Base-by-base conservation (phyloP, 2,888 invertebrate genomes). In the Lasioglossum marginatum region DNA sequence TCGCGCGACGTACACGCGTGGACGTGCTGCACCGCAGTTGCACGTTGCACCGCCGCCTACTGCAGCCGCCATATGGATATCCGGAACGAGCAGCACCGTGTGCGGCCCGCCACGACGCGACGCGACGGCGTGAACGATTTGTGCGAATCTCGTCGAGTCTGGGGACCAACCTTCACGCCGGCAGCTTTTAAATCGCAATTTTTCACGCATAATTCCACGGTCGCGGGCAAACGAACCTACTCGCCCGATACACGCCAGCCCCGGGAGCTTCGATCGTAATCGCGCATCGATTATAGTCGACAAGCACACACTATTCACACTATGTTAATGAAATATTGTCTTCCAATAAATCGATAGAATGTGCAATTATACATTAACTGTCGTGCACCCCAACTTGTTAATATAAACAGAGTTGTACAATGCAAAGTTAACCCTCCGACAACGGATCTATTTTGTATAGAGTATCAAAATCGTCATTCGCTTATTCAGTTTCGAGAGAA, bases 171-270 rank as follows among this genome's bases (percentile, higher is more conserved):
- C 74, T 80, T 77, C 82, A 27, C 79, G 71, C 82, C 82, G 68
- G 75, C 87, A 83, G 86, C 87, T 89, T 92, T 92, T 91, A 91
- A 92, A 92, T 92, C 87, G 89, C 90, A 91, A 92, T 92, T 92
- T 90, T 92, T 89, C 90, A 90, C 88, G 92, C 90, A 83, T 91
- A 87, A 90, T 90, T 91, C 77, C 87, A 52, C 45, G 37, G 37
- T 10, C 68, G 76, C 43, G 77, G 71, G 37, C 86, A 82, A 88
- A 86, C 82, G 81, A 87, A 90, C 87, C 79, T 27, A 60, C 34
- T 1, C 57, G 19, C 8, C 14, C 45, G 68, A 79, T 79, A 73
- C 70, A 57, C 57, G 23, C 52, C 73, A 68, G 1, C 12, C 37
- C 37, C 45, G 23, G 76, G 31, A 23, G 43, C 34, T 70, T 37